Percentiles rank a stretch among this genome's conserved stretches.
phyloP scores from a whole-genome alignment of 2,797 vertebrate species.

The Clarias laeviceps region DNA sequence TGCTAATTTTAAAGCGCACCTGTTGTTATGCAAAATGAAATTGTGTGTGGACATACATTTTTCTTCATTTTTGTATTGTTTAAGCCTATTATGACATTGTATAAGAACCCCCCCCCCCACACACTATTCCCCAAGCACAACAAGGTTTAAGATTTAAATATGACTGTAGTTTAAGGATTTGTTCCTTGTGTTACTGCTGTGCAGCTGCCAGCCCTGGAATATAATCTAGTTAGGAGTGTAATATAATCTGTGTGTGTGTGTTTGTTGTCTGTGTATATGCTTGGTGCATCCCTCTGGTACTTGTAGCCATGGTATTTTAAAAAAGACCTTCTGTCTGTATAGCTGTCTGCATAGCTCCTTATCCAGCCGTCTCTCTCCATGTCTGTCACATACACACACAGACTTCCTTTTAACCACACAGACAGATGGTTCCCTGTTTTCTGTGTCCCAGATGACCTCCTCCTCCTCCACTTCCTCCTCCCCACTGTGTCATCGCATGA shows the following conservation, averaged over 20 bases:
- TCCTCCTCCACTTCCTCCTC: background rate
- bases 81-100: too few relatives aligned
- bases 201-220: background rate
- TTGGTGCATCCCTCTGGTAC: background rate
- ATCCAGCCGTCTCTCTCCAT: background rate
- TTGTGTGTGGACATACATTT: too few relatives aligned
- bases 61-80: too few relatives aligned
- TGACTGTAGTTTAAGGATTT: too few relatives aligned
- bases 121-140: too few relatives aligned
- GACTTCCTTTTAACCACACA: background rate
- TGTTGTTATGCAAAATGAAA: too few relatives aligned
- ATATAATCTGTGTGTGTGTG: background rate
- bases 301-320: background rate
- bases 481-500: background rate
- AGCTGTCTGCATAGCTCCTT: background rate
- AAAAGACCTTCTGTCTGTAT: background rate
- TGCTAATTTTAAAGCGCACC: too few relatives aligned
- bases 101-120: too few relatives aligned
- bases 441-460: constrained; percentile 8
- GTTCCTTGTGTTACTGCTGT: background rate
- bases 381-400: background rate
- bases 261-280: background rate
- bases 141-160: too few relatives aligned
- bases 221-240: constrained; percentile 30
- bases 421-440: constrained; percentile 41